phyloP scores from a whole-genome alignment of 2,797 vertebrate genomes.

The Eurystomus glaucurus region DNA sequence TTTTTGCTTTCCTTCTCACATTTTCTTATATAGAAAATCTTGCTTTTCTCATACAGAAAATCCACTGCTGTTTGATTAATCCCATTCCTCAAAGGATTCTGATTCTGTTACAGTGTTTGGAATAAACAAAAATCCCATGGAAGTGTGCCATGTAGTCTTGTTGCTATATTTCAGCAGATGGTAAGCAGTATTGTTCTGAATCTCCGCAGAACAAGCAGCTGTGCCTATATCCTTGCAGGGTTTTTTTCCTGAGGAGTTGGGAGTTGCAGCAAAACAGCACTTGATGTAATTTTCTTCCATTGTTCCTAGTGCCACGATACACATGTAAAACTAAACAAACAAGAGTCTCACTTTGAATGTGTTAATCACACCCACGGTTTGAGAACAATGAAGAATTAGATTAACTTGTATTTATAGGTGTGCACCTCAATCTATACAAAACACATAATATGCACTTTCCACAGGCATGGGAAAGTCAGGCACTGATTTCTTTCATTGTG shows the following conservation, averaged over 20 bases:
- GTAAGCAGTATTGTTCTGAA: conserved; percentile 1
- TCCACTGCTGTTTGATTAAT: neutral
- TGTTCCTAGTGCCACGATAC: neutral
- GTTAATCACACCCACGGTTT: neutral
- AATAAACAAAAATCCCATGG: neutral
- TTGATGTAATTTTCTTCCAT: conserved; percentile 14
- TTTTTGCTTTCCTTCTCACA: neutral
- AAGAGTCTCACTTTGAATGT: neutral
- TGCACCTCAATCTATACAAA: neutral
- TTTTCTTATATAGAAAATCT: neutral
- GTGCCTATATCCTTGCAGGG: neutral
- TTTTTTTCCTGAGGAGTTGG: neutral
- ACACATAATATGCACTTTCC: neutral
- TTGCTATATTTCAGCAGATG: conserved; percentile 45
- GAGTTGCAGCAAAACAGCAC: neutral
- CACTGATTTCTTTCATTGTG: neutral
- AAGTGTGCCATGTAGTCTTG: conserved; percentile 1
- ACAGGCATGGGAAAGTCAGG: neutral
- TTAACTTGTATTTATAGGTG: neutral
- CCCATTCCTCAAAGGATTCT: conserved; percentile 13
- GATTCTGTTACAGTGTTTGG: neutral
- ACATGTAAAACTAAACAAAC: neutral
- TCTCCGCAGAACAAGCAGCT: conserved; percentile 8
- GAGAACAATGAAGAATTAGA: conserved; percentile 22
- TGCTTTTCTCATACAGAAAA: neutral